Evolutionary conservation across 1,140 invertebrate species (phyloP).

Genomic region (Bombus fervidus): DNA sequence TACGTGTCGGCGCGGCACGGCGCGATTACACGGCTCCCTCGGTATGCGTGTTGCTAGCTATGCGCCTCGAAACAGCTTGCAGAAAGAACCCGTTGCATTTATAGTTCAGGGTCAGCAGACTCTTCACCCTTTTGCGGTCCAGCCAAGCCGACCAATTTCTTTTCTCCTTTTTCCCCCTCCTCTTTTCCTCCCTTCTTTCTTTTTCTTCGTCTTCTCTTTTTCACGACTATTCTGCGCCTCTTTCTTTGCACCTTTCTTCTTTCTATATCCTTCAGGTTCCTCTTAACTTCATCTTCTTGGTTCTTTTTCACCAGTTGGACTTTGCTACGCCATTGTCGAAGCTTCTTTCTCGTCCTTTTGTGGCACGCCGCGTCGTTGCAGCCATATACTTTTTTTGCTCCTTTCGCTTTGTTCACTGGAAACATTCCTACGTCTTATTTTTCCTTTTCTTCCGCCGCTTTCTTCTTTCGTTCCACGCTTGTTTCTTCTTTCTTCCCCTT

Average conservation of each 20-base stretch:
- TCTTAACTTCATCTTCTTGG: background rate
- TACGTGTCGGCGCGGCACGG: slow-evolving; percentile 11
- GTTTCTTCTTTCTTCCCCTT: background rate
- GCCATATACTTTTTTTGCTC: background rate
- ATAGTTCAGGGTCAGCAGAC: slow-evolving; percentile 75
- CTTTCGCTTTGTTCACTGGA: background rate
- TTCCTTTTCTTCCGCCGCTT: background rate
- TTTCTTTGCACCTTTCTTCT: background rate
- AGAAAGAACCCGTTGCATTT: slow-evolving; percentile 67
- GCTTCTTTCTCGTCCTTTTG: slow-evolving; percentile 17
- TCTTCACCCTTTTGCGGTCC: slow-evolving; percentile 27
- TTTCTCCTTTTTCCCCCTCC: background rate
- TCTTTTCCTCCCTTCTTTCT: background rate
- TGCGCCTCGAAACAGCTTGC: slow-evolving; percentile 42
- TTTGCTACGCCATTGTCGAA: background rate
- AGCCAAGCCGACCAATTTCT: slow-evolving; percentile 49
- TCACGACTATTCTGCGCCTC: background rate
- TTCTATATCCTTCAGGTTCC: background rate
- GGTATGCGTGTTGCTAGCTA: slow-evolving; percentile 40
- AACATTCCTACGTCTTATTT: background rate
- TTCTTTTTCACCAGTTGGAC: background rate
- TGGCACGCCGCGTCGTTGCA: background rate
- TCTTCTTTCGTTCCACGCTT: background rate
- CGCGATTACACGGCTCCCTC: too few species aligned
- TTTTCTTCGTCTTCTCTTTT: slow-evolving; percentile 7